phyloP scores from a whole-genome alignment of 2,797 vertebrate genomes.

The Tapirus indicus region DNA sequence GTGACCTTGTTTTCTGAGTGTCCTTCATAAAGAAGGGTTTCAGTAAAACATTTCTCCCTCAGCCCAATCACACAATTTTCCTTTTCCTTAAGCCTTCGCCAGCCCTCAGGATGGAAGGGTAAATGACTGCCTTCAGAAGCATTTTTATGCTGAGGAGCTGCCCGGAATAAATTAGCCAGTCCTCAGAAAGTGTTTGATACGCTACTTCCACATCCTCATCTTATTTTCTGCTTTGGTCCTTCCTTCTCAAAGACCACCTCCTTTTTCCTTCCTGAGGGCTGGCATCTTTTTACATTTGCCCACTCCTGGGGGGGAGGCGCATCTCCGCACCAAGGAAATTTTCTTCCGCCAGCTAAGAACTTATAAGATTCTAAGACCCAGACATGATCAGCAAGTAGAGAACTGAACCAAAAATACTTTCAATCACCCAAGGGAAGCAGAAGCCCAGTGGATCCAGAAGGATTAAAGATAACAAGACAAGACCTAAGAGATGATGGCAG shows the following conservation, averaged over 20 bases:
- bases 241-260: neutral
- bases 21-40: constrained; percentile 55
- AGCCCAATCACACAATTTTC: neutral
- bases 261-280: neutral
- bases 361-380: neutral
- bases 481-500: neutral
- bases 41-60: neutral
- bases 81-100: neutral
- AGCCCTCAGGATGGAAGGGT: neutral
- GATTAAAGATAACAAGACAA: neutral
- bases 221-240: neutral
- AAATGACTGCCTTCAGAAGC: neutral
- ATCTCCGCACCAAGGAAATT: neutral
- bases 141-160: neutral
- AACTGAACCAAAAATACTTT: neutral
- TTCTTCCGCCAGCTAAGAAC: constrained; percentile 37
- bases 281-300: neutral
- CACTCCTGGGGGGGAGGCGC: neutral
- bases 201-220: neutral
- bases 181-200: neutral
- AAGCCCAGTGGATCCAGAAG: neutral
- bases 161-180: constrained; percentile 28
- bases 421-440: neutral
- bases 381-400: neutral
- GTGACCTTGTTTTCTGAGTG: neutral